Base-by-base conservation (phyloP, 2,113 vertebrate species). In the Tautogolabrus adspersus region DNA sequence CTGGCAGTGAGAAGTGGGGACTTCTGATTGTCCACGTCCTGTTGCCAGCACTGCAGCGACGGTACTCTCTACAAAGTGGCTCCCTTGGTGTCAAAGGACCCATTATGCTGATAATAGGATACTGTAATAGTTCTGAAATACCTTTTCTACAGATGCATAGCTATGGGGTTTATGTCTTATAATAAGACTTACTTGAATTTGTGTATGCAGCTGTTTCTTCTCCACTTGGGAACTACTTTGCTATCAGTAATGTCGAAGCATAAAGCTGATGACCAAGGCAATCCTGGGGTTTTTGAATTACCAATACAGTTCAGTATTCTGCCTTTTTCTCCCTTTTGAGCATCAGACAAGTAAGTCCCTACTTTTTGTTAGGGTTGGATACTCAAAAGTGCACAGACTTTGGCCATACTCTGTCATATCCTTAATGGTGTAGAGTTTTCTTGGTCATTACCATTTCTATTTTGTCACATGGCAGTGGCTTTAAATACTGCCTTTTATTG, bases 181-280 rank as follows among this genome's bases (percentile, higher is more conserved):
- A 95, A 85, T 96, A 96, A 96, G 95, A 96, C 94, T 93, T 93
- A 93, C 93, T 95, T 95, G 93, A 95, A 95, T 92, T 86, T 93
- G 87, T 92, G 88, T 93, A 91, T 92, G 91, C 92, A 94, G 91
- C 89, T 68, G 91, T 90, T 95, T 94, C 79, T 92, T 92, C 90
- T 92, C 88, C 87, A 88, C 91, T 93, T 90, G 89, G 93, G 88
- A 91, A 91, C 86, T 90, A 86, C 83, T 88, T 93, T 82, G 84
- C 86, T 92, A 87, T 87, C 37, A 18, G 73, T 88, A 92, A 92
- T 88, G 71, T 81, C 68, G 88, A 87, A 90, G 79, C 79, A 82
- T 93, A 90, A 92, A 90, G 85, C 72, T 92, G 74, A 89, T 72
- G 87, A 88, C 91, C 73, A 88, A 93, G 91, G 88, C 86, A 91